Base-by-base conservation (phyloP, 1,140 invertebrate species). In the Zaprionus lachaisei region DNA sequence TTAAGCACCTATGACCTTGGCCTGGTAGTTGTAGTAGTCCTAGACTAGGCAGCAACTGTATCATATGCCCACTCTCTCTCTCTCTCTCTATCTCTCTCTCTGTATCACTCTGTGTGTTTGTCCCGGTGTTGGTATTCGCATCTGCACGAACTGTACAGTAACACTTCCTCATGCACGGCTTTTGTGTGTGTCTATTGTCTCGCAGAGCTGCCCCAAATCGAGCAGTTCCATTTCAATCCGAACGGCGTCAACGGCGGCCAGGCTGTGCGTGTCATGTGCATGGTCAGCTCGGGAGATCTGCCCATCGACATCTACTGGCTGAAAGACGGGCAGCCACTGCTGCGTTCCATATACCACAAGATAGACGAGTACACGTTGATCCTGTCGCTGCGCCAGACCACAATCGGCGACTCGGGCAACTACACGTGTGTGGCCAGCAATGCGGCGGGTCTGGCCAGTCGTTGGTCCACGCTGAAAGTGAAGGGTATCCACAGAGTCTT, bases 351-450 rank as follows among this genome's bases (percentile, higher is more conserved):
- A 55, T 83, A 92, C 90, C 62, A 92, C 86, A 93, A 95, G 94
- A 93, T 92, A 66, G 94, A 94, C 67, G 92, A 93, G 74, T 91
- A 94, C 77, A 96, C 95, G 92, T 95, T 95, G 91, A 95, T 96
- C 80, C 94, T 97, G 49, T 96, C 95, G 74, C 96, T 97, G 91
- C 95, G 96, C 61, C 94, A 95, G 31, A 95, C 96, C 49, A 94
- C 95, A 60, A 96, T 94, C 54, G 93, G 93, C 80, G 95, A 92
- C 66, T 85, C 91, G 71, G 96, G 95, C 80, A 94, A 94, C 87
- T 96, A 96, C 91, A 95, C 95, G 71, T 96, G 96, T 92, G 77
- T 95, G 93, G 94, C 95, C 83, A 91, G 94, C 84, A 97, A 96
- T 93, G 91, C 93, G 58, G 95, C 95, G 44, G 96, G 96, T n/a